phyloP scores from a whole-genome alignment of 2,113 vertebrate species.

The Eurypyga helias region DNA sequence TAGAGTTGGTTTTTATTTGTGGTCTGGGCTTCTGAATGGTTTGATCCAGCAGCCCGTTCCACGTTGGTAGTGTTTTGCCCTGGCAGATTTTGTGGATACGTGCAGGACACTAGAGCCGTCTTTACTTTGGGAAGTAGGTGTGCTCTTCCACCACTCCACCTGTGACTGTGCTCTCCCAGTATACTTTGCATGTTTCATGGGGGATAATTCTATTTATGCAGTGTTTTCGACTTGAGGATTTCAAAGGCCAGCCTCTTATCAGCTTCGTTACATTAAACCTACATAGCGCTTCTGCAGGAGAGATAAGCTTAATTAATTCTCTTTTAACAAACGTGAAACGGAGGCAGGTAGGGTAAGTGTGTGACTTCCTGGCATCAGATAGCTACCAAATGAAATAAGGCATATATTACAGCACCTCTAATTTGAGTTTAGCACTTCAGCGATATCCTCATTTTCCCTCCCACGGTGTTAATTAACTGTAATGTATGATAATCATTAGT shows the following conservation, averaged over 20 bases:
- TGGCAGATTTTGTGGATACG: neutral
- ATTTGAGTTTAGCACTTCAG: conserved; percentile 18
- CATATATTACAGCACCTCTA: neutral
- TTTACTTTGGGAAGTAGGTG: neutral
- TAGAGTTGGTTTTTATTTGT: neutral
- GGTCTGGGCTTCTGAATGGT: neutral
- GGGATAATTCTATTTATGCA: neutral
- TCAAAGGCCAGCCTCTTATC: conserved; percentile 5
- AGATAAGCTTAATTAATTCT: conserved; percentile 11
- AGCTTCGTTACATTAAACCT: neutral
- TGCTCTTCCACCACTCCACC: neutral
- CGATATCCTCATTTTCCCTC: conserved; percentile 21
- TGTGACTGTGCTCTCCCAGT: neutral
- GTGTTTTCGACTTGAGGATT: neutral
- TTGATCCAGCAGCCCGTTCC: neutral
- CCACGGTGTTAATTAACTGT: conserved; percentile 42
- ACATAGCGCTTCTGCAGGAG: neutral
- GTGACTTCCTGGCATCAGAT: conserved; percentile 3
- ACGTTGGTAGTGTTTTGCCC: neutral
- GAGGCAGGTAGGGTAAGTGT: neutral
- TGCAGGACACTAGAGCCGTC: neutral
- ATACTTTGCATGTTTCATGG: neutral
- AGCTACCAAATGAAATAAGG: neutral
- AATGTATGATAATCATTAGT: conserved; percentile 39
- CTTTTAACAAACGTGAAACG: neutral